Evolutionary conservation across 2,797 vertebrate species (phyloP), one percentile per base, ranked within the genome.

Genomic region (Poeciliopsis turneri): DNA sequence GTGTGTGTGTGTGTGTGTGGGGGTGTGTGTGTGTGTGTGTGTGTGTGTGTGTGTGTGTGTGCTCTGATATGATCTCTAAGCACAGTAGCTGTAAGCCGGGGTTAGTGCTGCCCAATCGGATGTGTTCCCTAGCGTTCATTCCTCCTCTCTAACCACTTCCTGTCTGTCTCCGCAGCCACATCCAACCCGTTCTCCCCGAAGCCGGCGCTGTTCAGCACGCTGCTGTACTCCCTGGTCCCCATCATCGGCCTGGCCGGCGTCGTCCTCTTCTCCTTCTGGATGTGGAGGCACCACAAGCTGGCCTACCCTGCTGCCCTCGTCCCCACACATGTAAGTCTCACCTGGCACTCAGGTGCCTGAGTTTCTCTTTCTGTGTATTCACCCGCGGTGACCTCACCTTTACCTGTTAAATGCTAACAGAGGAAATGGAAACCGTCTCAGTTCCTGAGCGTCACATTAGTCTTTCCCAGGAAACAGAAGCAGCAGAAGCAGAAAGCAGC

Each of bases 221-320:
- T 99, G 89, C 97, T 99, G 0, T 99, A 99, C 89, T 97, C 98
- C 0, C 94, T 99, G 94, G 97, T 99, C 89, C 98, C 98, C 82
- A 97, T 99, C 89, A 97, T 99, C 93, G 97, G 96, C 81, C 96
- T 99, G 83, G 97, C 97, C 0, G 97, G 97, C 18, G 97, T 99
- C 1, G 92, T 98, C 75, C 95, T 99, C 83, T 97, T 99, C 87
- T 98, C 97, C 0, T 99, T 99, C 92, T 99, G 98, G 98, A 98
- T 99, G 95, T 99, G 99, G 92, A 95, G 98, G 75, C 98, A 99
- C 85, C 98, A 99, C 94, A 99, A 99, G 90, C 95, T 99, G 92
- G 98, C 98, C 3, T 99, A 99, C 88, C 98, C 98, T 5, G 97
- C 98, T 0, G 98, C 98, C 76, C 97, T 99, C 5, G 98, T 99